A percentile compares a stretch with the other conserved stretches of the same genome.
phyloP scores from a whole-genome alignment of 1,140 invertebrate genomes.

The Anoplolepis gracilipes region DNA sequence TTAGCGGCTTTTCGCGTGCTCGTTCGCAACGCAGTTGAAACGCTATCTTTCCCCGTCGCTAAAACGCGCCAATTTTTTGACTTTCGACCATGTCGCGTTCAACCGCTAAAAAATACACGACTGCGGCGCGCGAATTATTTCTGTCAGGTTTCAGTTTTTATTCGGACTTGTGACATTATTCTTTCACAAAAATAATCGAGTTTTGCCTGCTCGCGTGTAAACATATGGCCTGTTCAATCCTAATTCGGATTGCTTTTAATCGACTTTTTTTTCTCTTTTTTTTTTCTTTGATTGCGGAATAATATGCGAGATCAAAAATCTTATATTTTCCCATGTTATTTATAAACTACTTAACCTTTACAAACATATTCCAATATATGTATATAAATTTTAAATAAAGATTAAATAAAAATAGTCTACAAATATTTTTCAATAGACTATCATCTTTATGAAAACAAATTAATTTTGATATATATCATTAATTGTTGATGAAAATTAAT shows the following conservation, averaged over 20 bases:
- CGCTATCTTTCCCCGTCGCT: neutral
- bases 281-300: neutral
- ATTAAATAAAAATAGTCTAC: no score
- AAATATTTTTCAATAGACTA: no score
- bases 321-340: neutral
- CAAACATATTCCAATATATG: no score
- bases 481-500: no score
- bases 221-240: neutral
- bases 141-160: slow-evolving; percentile 41
- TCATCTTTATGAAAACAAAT: no score
- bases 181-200: slow-evolving; percentile 26
- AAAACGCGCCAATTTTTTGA: slow-evolving; percentile 48
- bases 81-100: neutral
- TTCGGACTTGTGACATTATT: slow-evolving; percentile 9
- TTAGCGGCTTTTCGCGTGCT: slow-evolving; percentile 48
- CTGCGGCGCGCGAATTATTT: slow-evolving; percentile 42
- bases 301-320: neutral
- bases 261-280: slow-evolving; percentile 3
- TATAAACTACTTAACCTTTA: no score
- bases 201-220: slow-evolving; percentile 8
- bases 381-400: no score
- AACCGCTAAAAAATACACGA: slow-evolving; percentile 39
- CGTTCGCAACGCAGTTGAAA: neutral
- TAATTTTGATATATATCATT: no score
- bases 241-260: slow-evolving; percentile 32